Base-by-base conservation (phyloP, 2,797 vertebrate genomes). In the Stomatorhinus walkeri region DNA sequence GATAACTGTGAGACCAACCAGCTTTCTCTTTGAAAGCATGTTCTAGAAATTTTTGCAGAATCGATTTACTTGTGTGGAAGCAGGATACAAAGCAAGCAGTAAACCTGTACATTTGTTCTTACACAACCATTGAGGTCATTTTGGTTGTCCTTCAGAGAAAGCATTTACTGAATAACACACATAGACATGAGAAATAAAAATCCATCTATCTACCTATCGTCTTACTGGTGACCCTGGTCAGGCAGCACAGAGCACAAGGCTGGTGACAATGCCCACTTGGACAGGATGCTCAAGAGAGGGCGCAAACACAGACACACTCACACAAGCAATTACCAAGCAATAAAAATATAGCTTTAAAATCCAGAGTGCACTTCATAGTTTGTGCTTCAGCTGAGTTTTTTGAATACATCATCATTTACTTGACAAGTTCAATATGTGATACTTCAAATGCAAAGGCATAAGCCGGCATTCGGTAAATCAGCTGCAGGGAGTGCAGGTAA, bases 31-130 rank as follows among this genome's bases (percentile, higher is more conserved):
- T 89, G 52, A 87, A 87, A 89, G 16, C 64, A 28, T 12, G 28
- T 48, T 51, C 56, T 54, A 10, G 14, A 46, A 54, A 85, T 88
- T 54, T 32, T 68, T 79, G 85, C 10, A 72, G 87, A 86, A 89
- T 88, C 89, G 79, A 54, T 85, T 48, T 56, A 91, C 90, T 88
- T 85, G 88, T 72, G 16, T 1, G 24, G 43, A 76, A 32, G 56
- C 88, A 61, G 88, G 51, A 81, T 84, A 72, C 5, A 56, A 84
- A 46, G 8, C 12, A 85, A 88, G 2, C 88, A 9, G 68, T 87
- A 48, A 49, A 12, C 76, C 28, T 49, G 2, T 6, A 51, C 86
- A 86, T 43, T 14, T 32, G 10, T 32, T 68, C 64, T 68, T 32
- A 68, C 64, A 32, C 24, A 68, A 68, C 61, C 24, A 32, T 68